A percentile compares a stretch with the other conserved stretches of the same genome.
phyloP scores from a whole-genome alignment of 2,888 invertebrate species.

The Tubulanus polymorphus region DNA sequence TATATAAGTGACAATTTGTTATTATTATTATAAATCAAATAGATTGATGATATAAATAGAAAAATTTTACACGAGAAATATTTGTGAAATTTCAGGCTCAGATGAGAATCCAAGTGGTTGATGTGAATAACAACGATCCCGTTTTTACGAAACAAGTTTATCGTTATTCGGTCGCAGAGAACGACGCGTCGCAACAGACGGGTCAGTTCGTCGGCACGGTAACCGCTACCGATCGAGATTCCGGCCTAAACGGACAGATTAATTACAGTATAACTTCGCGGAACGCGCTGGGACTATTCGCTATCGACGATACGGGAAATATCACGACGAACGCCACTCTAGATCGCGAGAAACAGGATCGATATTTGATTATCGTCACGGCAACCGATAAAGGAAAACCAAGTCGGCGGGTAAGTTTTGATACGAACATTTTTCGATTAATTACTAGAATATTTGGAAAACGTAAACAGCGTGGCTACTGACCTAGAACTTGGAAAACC shows the following conservation, averaged over 20 bases:
- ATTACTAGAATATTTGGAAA: no score
- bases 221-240: slow-evolving; percentile 13
- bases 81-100: no score
- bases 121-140: slow-evolving; percentile 17
- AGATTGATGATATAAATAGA: no score
- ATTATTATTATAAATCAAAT: no score
- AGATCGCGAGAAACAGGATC: slow-evolving; percentile 10
- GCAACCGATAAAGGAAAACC: slow-evolving; percentile 14
- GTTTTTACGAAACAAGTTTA: slow-evolving; percentile 12
- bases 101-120: slow-evolving; percentile 11
- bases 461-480: no score
- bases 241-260: slow-evolving; percentile 13
- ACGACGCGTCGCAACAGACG: slow-evolving; percentile 8
- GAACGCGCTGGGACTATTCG: slow-evolving; percentile 11
- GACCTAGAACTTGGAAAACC: no score
- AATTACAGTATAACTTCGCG: slow-evolving; percentile 13
- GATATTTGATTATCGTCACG: slow-evolving; percentile 11
- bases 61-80: no score
- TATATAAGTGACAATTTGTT: no score
- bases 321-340: slow-evolving; percentile 11
- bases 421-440: no score
- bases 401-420: slow-evolving; percentile 9
- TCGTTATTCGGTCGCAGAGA: slow-evolving; percentile 16
- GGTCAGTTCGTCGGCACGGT: slow-evolving; percentile 15
- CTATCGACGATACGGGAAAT: slow-evolving; percentile 7